Evolutionary conservation across 1,140 invertebrate genomes (phyloP).

Genomic region (Ruditapes philippinarum): DNA sequence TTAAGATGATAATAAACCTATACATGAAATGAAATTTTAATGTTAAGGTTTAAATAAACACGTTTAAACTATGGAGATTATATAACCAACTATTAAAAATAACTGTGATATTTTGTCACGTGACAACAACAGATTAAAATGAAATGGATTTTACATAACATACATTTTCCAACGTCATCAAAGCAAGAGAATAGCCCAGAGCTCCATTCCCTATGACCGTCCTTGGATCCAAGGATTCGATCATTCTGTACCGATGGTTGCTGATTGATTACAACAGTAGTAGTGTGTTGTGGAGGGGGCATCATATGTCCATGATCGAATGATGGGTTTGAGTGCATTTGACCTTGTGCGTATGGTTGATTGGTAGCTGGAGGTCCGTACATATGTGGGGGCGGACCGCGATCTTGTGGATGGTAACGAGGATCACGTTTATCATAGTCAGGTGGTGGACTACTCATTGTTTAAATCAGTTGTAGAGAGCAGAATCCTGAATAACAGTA

Average conservation of each 20-base stretch:
- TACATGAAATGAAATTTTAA: too few species aligned
- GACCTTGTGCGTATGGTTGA: background rate
- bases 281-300: background rate
- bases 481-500: too few species aligned
- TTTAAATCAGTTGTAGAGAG: background rate
- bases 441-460: background rate
- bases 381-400: background rate
- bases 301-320: background rate
- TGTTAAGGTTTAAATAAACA: too few species aligned
- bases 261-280: background rate
- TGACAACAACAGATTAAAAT: too few species aligned
- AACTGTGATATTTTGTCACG: too few species aligned
- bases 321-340: background rate
- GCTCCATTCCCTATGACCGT: constrained; percentile 11
- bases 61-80: too few species aligned
- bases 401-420: background rate
- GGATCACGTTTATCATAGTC: background rate
- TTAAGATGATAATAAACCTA: too few species aligned
- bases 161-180: constrained; percentile 4
- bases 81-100: too few species aligned
- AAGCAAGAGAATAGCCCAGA: background rate
- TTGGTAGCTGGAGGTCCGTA: background rate
- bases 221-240: background rate
- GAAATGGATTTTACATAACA: too few species aligned
- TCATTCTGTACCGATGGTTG: background rate